phyloP scores from a whole-genome alignment of 1,140 invertebrate genomes.

The Drosophila eugracilis region DNA sequence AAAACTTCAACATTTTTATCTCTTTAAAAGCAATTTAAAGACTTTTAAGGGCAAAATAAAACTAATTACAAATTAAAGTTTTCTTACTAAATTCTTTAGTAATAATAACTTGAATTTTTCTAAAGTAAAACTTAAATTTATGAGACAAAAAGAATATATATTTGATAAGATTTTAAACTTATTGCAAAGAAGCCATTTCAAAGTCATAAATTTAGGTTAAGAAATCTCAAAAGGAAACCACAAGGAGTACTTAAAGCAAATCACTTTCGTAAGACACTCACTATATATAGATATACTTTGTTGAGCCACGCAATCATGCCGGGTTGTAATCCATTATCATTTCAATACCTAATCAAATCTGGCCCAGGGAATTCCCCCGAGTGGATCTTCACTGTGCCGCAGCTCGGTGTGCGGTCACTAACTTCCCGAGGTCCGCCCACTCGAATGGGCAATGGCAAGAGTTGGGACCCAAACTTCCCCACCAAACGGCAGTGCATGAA shows the following conservation, averaged over 20 bases:
- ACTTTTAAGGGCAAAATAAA: too few relatives aligned
- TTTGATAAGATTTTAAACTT: too few relatives aligned
- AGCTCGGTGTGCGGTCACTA: constrained; percentile 42
- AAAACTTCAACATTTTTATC: too few relatives aligned
- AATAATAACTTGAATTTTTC: too few relatives aligned
- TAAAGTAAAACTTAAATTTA: too few relatives aligned
- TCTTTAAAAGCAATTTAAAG: too few relatives aligned
- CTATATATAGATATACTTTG: neutral
- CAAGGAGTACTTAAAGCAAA: neutral
- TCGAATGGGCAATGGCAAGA: constrained; percentile 1
- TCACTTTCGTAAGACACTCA: neutral
- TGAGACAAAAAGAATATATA: too few relatives aligned
- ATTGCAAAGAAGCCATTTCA: too few relatives aligned
- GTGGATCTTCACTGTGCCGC: constrained; percentile 34
- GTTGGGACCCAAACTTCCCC: neutral
- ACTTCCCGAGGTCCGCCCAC: constrained; percentile 7
- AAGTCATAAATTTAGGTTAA: too few relatives aligned
- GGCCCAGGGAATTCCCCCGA: constrained; percentile 17
- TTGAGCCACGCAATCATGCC: neutral
- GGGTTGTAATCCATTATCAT: constrained; percentile 22
- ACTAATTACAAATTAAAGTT: too few relatives aligned
- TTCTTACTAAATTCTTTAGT: too few relatives aligned
- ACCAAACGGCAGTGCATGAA: constrained; percentile 45
- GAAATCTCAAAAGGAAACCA: too few relatives aligned
- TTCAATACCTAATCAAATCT: constrained; percentile 46